These are phyloP conservation scores for Hanleya hanleyi DNA, from an alignment of 2,888 invertebrate genomes.

Conservation along the genomic window DNA sequence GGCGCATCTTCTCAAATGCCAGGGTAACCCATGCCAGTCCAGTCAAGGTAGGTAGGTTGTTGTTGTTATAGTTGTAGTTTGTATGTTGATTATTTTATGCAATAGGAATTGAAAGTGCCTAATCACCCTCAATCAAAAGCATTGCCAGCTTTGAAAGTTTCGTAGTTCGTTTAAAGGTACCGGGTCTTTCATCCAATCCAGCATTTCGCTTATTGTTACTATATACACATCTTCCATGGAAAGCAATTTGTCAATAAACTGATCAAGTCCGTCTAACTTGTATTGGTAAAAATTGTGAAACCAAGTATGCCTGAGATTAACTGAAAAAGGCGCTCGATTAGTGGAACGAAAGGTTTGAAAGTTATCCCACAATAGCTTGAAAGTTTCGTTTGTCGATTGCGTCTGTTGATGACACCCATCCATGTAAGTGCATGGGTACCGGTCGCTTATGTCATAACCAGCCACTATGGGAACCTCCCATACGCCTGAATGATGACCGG, in stretches of 20 bases:
- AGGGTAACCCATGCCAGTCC: too few species aligned
- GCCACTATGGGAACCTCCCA: conserved; percentile 79
- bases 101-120: too few species aligned
- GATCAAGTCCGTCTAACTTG: conserved; percentile 16
- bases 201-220: conserved; percentile 15
- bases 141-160: background rate
- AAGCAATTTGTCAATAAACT: conserved; percentile 21
- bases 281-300: conserved; percentile 79
- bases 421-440: conserved; percentile 29
- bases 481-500: conserved; percentile 72
- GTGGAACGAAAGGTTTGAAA: conserved; percentile 81
- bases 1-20: too few species aligned
- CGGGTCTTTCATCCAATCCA: conserved; percentile 30
- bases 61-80: too few species aligned
- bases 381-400: conserved; percentile 18
- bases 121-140: conserved; percentile 4
- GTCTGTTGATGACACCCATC: conserved; percentile 15
- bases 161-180: background rate
- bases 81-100: too few species aligned
- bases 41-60: too few species aligned
- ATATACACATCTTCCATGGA: conserved; percentile 26
- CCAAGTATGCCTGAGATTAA: conserved; percentile 88
- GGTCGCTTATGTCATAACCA: conserved; percentile 15
- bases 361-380: conserved; percentile 79
- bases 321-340: conserved; percentile 81